Evolutionary conservation across 2,797 vertebrate species (phyloP).

Genomic region (Falco naumanni): DNA sequence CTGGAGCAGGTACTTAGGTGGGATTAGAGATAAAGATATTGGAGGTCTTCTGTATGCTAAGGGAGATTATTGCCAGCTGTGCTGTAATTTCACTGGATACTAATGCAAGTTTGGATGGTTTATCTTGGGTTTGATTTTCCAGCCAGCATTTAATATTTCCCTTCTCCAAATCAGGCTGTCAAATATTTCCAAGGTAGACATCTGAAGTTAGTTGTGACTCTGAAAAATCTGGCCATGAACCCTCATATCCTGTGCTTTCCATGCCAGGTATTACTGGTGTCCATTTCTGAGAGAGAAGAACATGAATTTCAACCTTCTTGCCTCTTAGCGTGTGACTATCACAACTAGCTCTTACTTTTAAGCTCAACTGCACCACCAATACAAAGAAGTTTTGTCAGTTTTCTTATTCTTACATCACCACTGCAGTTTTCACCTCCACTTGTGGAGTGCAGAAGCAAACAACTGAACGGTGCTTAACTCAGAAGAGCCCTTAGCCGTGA

Average conservation of each 20-base stretch:
- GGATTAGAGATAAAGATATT: neutral
- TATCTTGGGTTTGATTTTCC: neutral
- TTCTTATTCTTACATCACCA: neutral
- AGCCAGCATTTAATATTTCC: neutral
- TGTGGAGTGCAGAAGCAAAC: neutral
- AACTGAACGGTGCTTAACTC: neutral
- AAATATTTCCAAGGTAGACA: neutral
- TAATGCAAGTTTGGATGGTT: neutral
- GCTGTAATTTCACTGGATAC: neutral
- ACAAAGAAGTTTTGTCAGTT: neutral
- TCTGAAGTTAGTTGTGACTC: neutral
- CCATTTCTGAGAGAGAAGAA: neutral
- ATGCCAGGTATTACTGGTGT: neutral
- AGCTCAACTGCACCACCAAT: neutral
- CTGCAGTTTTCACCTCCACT: neutral
- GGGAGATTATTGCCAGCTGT: neutral
- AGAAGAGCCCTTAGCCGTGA: neutral
- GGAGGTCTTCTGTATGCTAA: neutral
- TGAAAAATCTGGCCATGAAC: neutral
- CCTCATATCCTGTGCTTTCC: neutral
- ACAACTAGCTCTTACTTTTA: neutral
- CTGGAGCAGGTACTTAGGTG: neutral
- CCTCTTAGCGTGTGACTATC: neutral
- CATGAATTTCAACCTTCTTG: neutral
- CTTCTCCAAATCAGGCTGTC: neutral